phyloP scores from a whole-genome alignment of 2,113 vertebrate genomes.

The Caretta caretta region DNA sequence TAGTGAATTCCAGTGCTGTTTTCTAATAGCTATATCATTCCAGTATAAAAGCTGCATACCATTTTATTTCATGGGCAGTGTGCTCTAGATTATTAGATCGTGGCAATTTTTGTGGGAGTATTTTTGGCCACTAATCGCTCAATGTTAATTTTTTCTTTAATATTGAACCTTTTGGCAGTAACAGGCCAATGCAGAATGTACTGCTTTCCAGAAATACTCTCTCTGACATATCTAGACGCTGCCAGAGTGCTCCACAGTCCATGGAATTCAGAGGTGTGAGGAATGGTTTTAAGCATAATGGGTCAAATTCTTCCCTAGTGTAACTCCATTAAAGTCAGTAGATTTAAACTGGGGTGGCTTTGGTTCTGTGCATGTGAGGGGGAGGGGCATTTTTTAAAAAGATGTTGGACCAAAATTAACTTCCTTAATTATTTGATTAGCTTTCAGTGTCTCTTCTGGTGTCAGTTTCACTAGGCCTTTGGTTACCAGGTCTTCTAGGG shows the following conservation, averaged over 20 bases:
- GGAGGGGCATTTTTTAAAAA: not conserved
- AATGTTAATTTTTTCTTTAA: not conserved
- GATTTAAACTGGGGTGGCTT: not conserved
- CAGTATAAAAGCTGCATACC: not conserved
- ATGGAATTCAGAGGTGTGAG: not conserved
- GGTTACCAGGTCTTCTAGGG: not conserved
- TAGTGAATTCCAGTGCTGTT: not conserved
- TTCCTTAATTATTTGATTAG: not conserved
- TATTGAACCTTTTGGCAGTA: not conserved
- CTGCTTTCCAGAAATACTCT: not conserved
- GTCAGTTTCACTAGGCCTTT: not conserved
- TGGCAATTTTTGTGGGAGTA: rapidly evolving
- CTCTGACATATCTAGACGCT: rapidly evolving
- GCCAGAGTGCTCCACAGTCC: not conserved
- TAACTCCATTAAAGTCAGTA: not conserved
- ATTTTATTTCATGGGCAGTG: not conserved
- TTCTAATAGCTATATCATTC: not conserved
- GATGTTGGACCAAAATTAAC: not conserved
- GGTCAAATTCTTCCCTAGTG: not conserved
- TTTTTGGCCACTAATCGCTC: not conserved
- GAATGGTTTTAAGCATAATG: not conserved
- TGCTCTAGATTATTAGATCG: not conserved
- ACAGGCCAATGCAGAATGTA: rapidly evolving
- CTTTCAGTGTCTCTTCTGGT: not conserved
- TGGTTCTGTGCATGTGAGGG: not conserved